Base-by-base conservation (phyloP, 2,888 invertebrate species). In the Trissolcus japonicus region DNA sequence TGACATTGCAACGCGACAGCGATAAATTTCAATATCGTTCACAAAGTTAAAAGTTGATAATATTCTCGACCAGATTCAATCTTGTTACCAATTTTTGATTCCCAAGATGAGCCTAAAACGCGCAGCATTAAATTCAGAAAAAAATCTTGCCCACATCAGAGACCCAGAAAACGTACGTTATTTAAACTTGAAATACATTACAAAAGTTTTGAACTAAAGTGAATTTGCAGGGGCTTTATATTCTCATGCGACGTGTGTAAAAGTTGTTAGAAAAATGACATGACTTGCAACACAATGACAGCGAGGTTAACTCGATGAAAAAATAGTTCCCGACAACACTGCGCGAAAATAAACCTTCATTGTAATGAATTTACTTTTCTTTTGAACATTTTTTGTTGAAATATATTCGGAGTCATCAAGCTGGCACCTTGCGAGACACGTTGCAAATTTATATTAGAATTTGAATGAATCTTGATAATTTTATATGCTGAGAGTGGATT, bases 41-140 rank as follows among this genome's bases (percentile, higher is more conserved):
- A 46, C 50, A 11, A 41, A 56, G 71, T 57, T 63, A 56, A 71
- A 65, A 72, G 50, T 53, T 48, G 71, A 63, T 63, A 63, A 63
- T 16, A 54, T 50, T 25, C 41, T 62, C 2, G 9, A 35, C 35
- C 35, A 11, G 35, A 35, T 7, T 35, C 6, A 35, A 51, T 19
- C 50, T 19, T 51, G 7, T 51, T 19, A 19, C 6, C 19, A 51
- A 35, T 11, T 35, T 7, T 35, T 4, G n/a, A n/a, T 29, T 29
- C 29, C 35, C 7, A 29, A 29, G 35, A 35, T 35, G 35, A 35
- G 9, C 35, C 9, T 35, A 11, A 19, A 17, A 11, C 14, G 51
- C 3, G 6, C 13, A 46, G n/a, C 4, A 13, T 7, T n/a, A n/a
- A 46, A 46, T n/a, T 6, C 9, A 16, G 6, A 46, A 16, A 46